These are phyloP conservation scores for Poecilia latipinna DNA, from an alignment of 2,113 vertebrate species.

Conservation along the genomic window DNA sequence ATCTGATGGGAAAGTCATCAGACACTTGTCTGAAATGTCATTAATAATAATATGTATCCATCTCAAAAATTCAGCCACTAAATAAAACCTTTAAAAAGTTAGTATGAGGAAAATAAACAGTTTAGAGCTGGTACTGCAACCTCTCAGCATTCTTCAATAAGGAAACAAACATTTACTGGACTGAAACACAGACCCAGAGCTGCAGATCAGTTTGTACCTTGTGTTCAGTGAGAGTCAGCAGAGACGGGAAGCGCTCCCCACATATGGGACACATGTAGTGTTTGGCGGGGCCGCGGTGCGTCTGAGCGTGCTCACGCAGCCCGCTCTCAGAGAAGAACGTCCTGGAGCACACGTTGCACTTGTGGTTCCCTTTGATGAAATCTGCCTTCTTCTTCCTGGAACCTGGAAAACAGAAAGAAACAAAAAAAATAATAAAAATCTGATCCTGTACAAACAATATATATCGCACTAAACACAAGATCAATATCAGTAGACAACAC, in stretches of 20 bases:
- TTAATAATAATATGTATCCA: too few species aligned
- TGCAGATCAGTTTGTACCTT: conserved; percentile 76
- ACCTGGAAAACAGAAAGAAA: conserved; percentile 18
- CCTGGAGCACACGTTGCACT: conserved; percentile 97
- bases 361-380: conserved; percentile 98
- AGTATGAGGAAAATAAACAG: neutral
- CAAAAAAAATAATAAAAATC: too few species aligned
- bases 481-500: too few species aligned
- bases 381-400: conserved; percentile 93
- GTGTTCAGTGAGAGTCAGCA: conserved; percentile 97
- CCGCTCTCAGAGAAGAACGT: conserved; percentile 99
- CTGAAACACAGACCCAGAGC: neutral
- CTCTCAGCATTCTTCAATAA: neutral
- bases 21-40: too few species aligned
- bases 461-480: too few species aligned
- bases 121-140: too few species aligned
- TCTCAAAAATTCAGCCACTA: too few species aligned
- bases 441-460: too few species aligned
- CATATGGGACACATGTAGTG: conserved; percentile 99
- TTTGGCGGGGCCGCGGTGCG: conserved; percentile 95
- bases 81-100: too few species aligned
- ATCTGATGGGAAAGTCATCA: neutral
- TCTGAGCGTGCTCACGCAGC: conserved; percentile 96
- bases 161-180: neutral
- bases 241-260: conserved; percentile 95